Conservation (phyloP, 2,888 invertebrate genomes). For the Bellardia bayeri region DNA sequence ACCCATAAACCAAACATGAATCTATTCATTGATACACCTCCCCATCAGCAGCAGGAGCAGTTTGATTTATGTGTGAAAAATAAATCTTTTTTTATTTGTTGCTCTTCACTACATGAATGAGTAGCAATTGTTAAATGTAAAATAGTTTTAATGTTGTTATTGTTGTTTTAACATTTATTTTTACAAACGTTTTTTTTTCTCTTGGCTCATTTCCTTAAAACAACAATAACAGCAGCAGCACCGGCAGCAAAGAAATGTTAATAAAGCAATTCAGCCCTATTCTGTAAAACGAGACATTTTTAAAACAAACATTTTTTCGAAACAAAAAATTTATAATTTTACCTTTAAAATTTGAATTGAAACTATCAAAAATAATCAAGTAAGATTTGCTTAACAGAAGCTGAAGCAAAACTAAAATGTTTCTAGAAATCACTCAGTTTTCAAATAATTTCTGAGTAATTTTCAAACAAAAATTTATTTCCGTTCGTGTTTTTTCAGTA, state of each 20-base stretch:
- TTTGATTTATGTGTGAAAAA: slow-evolving; percentile 71
- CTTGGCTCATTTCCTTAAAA: slow-evolving; percentile 32
- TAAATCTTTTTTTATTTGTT: slow-evolving; percentile 59
- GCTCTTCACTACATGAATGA: slow-evolving; percentile 4
- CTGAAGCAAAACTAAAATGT: no score
- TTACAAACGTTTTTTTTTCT: slow-evolving; percentile 3
- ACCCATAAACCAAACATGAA: neutral
- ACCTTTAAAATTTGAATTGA: no score
- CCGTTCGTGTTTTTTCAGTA: no score
- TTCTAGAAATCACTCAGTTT: no score
- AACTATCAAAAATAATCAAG: no score
- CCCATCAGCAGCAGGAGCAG: slow-evolving; percentile 5
- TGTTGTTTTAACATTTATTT: slow-evolving; percentile 40
- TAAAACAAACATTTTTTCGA: no score
- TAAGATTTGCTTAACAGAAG: no score
- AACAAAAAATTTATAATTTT: no score
- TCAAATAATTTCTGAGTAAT: no score
- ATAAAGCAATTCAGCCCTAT: slow-evolving; percentile 11
- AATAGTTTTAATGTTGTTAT: slow-evolving; percentile 42
- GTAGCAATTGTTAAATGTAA: slow-evolving; percentile 38
- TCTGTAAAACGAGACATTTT: no score
- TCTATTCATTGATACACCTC: neutral
- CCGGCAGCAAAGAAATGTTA: slow-evolving; percentile 46
- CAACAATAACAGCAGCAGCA: slow-evolving; percentile 38
- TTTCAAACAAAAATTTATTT: no score